phyloP scores from a whole-genome alignment of 1,140 invertebrate species.

The Homalodisca vitripennis region DNA sequence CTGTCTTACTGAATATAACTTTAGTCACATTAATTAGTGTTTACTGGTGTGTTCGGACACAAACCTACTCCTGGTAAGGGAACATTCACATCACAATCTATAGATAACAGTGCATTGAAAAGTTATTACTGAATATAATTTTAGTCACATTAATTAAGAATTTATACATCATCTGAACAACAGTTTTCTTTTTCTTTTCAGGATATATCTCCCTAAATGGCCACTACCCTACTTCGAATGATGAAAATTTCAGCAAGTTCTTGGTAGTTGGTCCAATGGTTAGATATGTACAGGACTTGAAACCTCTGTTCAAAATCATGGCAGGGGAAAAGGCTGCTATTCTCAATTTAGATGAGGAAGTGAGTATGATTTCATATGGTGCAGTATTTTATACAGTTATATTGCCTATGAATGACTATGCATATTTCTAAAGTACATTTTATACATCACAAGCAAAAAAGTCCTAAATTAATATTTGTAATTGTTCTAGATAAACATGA shows the following conservation, averaged over 20 bases:
- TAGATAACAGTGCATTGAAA: no score
- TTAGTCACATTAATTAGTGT: no score
- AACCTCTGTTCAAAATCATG: constrained; percentile 68
- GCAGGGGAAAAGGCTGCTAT: constrained; percentile 45
- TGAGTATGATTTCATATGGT: constrained; percentile 30
- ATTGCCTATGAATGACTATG: background rate
- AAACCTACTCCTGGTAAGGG: no score
- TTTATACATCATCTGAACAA: no score
- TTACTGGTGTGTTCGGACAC: no score
- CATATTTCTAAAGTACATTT: background rate
- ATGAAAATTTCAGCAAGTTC: constrained; percentile 51
- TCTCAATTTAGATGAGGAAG: constrained; percentile 50
- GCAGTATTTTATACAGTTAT: no score
- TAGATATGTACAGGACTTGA: constrained; percentile 76
- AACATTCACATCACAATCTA: no score
- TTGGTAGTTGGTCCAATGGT: constrained; percentile 72
- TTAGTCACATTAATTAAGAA: no score
- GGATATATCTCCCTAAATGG: constrained; percentile 56
- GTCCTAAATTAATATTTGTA: background rate
- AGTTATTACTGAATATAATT: no score
- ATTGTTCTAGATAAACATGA: constrained; percentile 56
- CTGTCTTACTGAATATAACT: no score
- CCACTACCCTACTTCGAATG: constrained; percentile 55
- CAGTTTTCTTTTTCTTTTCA: no score
- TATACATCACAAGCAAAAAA: background rate